These are phyloP conservation scores for Cephus spinipes DNA, from an alignment of 2,888 invertebrate genomes.

Conservation along the genomic window DNA sequence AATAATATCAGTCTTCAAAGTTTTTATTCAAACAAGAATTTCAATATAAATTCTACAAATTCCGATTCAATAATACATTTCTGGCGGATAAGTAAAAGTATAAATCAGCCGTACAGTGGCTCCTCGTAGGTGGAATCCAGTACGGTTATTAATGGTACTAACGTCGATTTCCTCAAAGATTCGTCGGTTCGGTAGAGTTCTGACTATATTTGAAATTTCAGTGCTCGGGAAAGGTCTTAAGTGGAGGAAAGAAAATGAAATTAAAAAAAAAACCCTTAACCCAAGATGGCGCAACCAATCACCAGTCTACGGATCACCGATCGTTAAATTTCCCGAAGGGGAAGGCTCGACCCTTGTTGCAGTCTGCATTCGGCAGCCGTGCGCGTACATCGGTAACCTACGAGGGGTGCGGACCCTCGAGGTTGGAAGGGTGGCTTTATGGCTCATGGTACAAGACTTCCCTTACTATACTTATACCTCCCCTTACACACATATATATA, in stretches of 20 bases:
- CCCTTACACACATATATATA: neutral
- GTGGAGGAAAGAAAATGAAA: too few relatives aligned
- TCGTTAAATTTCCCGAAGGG: neutral
- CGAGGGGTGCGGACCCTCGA: neutral
- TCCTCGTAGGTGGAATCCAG: neutral
- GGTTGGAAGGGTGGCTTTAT: conserved; percentile 32
- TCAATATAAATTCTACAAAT: neutral
- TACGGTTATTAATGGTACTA: neutral
- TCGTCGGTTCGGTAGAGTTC: neutral
- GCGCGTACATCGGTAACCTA: neutral
- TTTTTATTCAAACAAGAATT: neutral
- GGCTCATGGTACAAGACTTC: conserved; percentile 30
- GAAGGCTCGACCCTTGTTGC: neutral
- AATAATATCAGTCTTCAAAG: neutral
- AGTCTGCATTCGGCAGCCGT: neutral
- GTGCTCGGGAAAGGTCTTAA: neutral
- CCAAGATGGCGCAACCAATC: too few relatives aligned
- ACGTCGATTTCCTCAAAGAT: neutral
- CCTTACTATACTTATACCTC: neutral
- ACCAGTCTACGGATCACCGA: too few relatives aligned
- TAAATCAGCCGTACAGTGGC: neutral
- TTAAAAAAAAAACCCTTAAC: too few relatives aligned
- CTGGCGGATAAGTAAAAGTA: neutral
- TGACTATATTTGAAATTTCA: neutral
- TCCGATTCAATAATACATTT: neutral